Evolutionary conservation across 2,113 vertebrate species (phyloP).

Genomic region (Paedocypris sp.): DNA sequence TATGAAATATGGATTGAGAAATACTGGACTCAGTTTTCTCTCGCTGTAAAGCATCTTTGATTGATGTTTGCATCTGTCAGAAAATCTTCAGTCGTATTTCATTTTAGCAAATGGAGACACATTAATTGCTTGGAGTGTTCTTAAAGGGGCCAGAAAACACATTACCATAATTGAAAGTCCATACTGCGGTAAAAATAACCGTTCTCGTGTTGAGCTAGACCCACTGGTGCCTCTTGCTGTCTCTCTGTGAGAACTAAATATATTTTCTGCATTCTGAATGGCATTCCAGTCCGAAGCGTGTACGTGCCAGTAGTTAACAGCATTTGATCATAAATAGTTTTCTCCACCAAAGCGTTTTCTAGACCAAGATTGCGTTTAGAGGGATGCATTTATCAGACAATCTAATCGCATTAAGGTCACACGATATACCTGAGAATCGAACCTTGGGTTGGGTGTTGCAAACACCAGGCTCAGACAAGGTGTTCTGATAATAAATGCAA

Average conservation of each 20-base stretch:
- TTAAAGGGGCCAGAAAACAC: constrained; percentile 49
- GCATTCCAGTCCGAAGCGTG: constrained; percentile 73
- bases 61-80: background rate
- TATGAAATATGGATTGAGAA: background rate
- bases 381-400: constrained; percentile 11
- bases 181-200: constrained; percentile 67
- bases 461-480: no score
- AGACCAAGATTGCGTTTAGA: constrained; percentile 45
- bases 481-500: no score
- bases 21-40: no score
- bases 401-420: no score
- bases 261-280: constrained; percentile 83
- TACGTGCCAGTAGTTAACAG: constrained; percentile 69
- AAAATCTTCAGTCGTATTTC: background rate
- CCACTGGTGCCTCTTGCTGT: constrained; percentile 77
- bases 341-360: constrained; percentile 64
- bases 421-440: no score
- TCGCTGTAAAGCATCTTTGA: background rate
- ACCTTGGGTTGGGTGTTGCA: no score
- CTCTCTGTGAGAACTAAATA: constrained; percentile 85
- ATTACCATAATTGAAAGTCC: constrained; percentile 68
- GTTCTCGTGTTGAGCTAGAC: constrained; percentile 70
- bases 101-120: background rate
- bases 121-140: constrained; percentile 46
- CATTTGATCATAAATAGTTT: constrained; percentile 73